Conservation (phyloP, 2,888 invertebrate genomes). For the Sesamia inferens region DNA sequence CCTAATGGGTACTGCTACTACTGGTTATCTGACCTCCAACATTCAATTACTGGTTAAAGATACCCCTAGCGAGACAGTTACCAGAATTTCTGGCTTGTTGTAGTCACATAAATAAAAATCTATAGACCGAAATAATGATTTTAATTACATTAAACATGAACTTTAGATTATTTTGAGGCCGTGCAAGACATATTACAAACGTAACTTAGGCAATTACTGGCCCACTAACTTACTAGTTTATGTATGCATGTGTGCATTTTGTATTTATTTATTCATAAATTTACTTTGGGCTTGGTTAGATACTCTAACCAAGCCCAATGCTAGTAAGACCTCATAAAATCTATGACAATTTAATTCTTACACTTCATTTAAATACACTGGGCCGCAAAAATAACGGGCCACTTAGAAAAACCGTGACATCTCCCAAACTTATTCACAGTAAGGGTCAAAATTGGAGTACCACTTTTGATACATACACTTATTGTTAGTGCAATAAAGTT, state of each 20-base stretch:
- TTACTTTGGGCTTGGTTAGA: too few species aligned
- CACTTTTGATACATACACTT: too few species aligned
- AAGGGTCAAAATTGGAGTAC: too few species aligned
- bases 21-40: too few species aligned
- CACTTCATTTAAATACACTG: neutral
- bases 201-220: constrained; percentile 42
- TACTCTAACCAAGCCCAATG: constrained; percentile 31
- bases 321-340: constrained; percentile 27
- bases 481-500: too few species aligned
- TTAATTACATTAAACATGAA: constrained; percentile 51
- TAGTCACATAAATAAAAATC: constrained; percentile 24
- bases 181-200: constrained; percentile 47
- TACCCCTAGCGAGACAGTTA: neutral
- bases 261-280: constrained; percentile 53
- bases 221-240: constrained; percentile 33
- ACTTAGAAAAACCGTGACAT: too few species aligned
- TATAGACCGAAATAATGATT: constrained; percentile 17
- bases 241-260: constrained; percentile 49
- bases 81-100: neutral
- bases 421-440: too few species aligned
- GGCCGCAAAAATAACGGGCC: too few species aligned
- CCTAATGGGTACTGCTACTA: neutral
- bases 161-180: constrained; percentile 52
- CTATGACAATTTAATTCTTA: neutral
- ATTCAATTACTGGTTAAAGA: neutral